Evolutionary conservation across 2,888 invertebrate genomes (phyloP), one percentile per base, ranked within the genome.

Genomic region (Euclidia mi): DNA sequence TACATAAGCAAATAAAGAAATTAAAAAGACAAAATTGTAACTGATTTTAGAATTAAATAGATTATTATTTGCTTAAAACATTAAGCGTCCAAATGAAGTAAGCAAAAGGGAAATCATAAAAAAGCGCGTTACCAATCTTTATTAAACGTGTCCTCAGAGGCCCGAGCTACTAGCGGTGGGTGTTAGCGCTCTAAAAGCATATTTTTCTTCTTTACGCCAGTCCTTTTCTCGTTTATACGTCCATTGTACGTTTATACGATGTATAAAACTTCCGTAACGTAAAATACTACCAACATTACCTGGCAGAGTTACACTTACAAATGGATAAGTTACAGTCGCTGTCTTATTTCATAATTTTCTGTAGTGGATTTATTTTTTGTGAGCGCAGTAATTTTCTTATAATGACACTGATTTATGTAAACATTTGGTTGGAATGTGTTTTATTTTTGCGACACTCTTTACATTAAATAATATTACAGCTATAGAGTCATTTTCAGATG

Each of bases 121-220:
- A 83, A 77, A 25, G 7, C 79, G 81, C 82, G 84, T 80, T 75
- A 80, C 78, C 73, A 68, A 81, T 80, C 76, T 82, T 79, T 81
- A 81, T 82, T 81, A 81, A 79, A 78, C 72, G 68, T 69, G 63
- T 62, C 76, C 70, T 65, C 15, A 20, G 73, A 55, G 75, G 52
- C 53, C 17, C 42, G n/a, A 7, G 49, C 11, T 53, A 61, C 53
- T 49, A 40, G 58, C 51, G 44, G 31, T 43, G 52, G 51, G 51
- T 43, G 62, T 69, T 65, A 65, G 67, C 61, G 50, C 68, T 77
- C 76, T 77, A 71, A 83, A 79, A 78, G 76, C 78, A 80, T 81
- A 81, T 83, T 80, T 81, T 78, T 79, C 74, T 73, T 68, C 71
- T 78, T 81, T 77, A 74, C 65, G 72, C 53, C 59, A 37, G 45